phyloP scores from a whole-genome alignment of 2,113 vertebrate genomes.

The Setophaga kirtlandii region DNA sequence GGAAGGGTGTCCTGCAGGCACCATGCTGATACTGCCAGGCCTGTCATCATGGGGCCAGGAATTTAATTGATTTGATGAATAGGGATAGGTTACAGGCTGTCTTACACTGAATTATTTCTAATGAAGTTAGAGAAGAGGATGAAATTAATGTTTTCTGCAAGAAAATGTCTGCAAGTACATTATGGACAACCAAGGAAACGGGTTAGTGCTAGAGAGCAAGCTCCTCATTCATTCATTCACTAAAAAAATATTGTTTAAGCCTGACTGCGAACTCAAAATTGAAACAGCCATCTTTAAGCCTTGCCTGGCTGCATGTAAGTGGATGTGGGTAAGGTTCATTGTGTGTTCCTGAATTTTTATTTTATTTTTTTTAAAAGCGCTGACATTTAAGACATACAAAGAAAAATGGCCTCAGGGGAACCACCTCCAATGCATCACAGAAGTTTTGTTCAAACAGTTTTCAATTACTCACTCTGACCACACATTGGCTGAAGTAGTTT shows the following conservation, averaged over 20 bases:
- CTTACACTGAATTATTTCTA: background rate
- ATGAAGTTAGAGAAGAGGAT: background rate
- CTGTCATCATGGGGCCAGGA: background rate
- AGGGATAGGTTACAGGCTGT: background rate
- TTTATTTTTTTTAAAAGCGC: background rate
- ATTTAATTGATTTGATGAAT: background rate
- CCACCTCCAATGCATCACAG: background rate
- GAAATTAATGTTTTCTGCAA: background rate
- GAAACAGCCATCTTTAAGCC: background rate
- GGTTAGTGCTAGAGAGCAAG: background rate
- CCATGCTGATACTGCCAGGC: background rate
- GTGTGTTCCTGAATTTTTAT: background rate
- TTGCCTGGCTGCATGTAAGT: background rate
- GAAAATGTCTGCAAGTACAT: background rate
- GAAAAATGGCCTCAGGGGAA: background rate
- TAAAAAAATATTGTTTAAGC: background rate
- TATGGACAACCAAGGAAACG: background rate
- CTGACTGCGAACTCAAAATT: background rate
- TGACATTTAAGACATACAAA: background rate
- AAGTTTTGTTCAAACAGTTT: background rate
- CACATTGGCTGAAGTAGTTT: background rate
- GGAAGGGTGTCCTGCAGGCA: background rate
- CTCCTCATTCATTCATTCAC: background rate
- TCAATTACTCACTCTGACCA: background rate
- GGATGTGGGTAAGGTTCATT: background rate